phyloP scores from a whole-genome alignment of 2,797 vertebrate genomes.

The Limnodromus scolopaceus region DNA sequence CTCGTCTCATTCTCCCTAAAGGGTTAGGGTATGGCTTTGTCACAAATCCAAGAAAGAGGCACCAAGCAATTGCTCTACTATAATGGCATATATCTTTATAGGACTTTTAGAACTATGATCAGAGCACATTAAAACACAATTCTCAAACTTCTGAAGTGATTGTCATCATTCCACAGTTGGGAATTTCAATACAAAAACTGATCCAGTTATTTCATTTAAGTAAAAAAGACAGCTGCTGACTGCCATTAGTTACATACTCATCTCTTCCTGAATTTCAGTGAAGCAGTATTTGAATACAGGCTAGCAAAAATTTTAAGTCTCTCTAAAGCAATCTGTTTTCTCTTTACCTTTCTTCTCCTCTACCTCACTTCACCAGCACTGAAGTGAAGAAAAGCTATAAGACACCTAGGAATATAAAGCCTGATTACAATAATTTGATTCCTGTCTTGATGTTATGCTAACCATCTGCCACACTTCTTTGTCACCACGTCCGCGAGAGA shows the following conservation, averaged over 20 bases:
- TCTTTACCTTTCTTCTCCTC: neutral
- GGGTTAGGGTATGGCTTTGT: neutral
- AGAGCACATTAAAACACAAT: neutral
- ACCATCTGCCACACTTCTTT: neutral
- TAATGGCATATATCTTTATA: neutral
- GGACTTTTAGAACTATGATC: neutral
- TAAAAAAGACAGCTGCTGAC: neutral
- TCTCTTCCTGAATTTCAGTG: neutral
- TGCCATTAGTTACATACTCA: neutral
- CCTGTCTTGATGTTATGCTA: neutral
- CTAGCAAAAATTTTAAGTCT: neutral
- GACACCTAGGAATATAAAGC: neutral
- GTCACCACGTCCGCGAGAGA: neutral
- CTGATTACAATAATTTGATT: neutral
- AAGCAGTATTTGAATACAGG: neutral
- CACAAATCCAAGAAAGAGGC: neutral
- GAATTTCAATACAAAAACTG: neutral
- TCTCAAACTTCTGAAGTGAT: neutral
- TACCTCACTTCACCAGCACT: neutral
- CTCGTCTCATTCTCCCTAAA: neutral
- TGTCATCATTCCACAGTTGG: neutral
- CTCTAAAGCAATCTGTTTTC: neutral
- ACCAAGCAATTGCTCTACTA: neutral
- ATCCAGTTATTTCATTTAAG: neutral
- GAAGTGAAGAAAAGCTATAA: neutral